Evolutionary conservation across 2,113 vertebrate species (phyloP), one percentile per base, ranked within the genome.

Genomic region (Nymphicus hollandicus): DNA sequence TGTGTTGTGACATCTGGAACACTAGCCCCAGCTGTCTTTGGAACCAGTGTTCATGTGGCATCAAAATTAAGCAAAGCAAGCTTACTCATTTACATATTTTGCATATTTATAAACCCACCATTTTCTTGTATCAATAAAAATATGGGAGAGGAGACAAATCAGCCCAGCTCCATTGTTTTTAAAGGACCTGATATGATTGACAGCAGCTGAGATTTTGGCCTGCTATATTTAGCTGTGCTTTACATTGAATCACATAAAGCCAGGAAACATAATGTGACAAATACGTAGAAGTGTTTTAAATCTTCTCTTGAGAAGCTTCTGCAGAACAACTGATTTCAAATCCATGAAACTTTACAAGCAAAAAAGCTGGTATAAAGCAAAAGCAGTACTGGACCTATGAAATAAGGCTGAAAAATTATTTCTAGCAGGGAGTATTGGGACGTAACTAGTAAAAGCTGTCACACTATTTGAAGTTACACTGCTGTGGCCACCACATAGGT

Each of bases 1-100:
- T 74, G 50, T 71, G 18, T 71, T 83, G 58, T 69, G 79, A 83
- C 71, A 93, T 88, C 86, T 86, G 79, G 55, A 95, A 56, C 31
- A 27, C 20, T 92, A 83, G 44, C 24, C 28, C 55, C 82, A 81
- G 81, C 76, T 91, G 83, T 88, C 76, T 96, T 96, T 88, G 46
- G 50, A 95, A 68, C 37, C 43, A 58, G 9, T 74, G 39, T 74
- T 89, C 58, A 64, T 44, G 55, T 81, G 64, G 63, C 87, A 66
- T 53, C 53, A 95, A 91, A 95, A 88, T 86, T 76, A 91, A 70
- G 63, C 70, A 80, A 95, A 86, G n/a, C 58, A 82, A 80, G 49
- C 18, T 82, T 60, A 37, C 37, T 88, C 5, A 65, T 97, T 95
- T 95, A 58, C 58, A 87, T 85, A 69, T 68, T 95, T 91, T 95